Conservation (phyloP, 1,140 invertebrate genomes). For the Pollicipes pollicipes region DNA sequence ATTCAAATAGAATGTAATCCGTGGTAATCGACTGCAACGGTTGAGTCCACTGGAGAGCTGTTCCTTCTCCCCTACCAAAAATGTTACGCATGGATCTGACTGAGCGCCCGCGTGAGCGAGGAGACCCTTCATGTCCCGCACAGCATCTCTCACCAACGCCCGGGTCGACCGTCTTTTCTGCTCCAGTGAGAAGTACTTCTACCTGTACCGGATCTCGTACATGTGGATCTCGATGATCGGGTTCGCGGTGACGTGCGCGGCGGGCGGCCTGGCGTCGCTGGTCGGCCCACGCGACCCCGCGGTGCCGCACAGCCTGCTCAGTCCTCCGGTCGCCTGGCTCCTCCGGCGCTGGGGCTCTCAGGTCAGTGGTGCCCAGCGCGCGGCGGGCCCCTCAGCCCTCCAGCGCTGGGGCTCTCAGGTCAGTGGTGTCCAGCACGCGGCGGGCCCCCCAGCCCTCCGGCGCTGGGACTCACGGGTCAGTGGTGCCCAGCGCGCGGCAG, state of each 20-base stretch:
- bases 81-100: not conserved
- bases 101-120: not conserved
- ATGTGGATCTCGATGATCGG: constrained; percentile 65
- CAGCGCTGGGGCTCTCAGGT: no score
- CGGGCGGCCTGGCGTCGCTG: constrained; percentile 38
- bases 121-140: constrained; percentile 37
- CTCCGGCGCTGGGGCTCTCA: not conserved
- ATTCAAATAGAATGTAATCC: not conserved
- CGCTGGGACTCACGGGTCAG: no score
- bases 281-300: not conserved
- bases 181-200: constrained; percentile 34
- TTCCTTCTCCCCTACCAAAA: not conserved
- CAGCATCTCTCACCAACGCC: constrained; percentile 40
- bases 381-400: no score
- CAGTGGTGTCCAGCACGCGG: no score
- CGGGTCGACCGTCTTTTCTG: constrained; percentile 36
- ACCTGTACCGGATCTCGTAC: constrained; percentile 62
- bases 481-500: no score
- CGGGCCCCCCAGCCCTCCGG: no score
- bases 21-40: not conserved
- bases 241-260: constrained; percentile 39
- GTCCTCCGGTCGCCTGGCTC: not conserved
- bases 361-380: not conserved
- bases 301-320: not conserved
- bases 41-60: not conserved